Conservation (phyloP, 2,888 invertebrate species). For the Platycnemis pennipes region DNA sequence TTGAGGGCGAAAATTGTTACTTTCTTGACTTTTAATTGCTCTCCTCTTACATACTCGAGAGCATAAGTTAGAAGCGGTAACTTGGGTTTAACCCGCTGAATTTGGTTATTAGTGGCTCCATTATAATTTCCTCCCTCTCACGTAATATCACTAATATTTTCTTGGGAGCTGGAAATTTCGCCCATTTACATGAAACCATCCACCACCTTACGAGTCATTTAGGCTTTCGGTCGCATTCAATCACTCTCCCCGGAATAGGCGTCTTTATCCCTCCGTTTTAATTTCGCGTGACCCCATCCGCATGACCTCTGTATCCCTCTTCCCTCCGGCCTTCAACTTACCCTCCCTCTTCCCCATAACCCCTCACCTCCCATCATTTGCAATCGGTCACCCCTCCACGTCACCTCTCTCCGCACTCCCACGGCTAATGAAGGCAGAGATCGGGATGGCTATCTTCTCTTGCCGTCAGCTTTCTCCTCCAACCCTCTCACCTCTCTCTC, state of each 20-base stretch:
- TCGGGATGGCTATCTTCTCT: no score
- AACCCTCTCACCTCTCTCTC: background rate
- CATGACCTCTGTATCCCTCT: background rate
- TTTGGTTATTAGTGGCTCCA: background rate
- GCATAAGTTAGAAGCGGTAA: no score
- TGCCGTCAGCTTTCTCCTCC: background rate
- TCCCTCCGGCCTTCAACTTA: background rate
- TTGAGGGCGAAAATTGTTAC: no score
- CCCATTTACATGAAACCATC: background rate
- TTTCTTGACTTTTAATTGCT: no score
- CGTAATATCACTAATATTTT: background rate
- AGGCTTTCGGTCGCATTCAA: background rate
- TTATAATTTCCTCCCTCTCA: background rate
- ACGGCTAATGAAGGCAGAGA: background rate
- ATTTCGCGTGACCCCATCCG: slow-evolving; percentile 11
- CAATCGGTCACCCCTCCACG: background rate
- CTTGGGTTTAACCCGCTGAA: no score
- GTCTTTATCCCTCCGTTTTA: slow-evolving; percentile 3
- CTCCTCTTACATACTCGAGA: no score
- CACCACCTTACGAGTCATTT: slow-evolving; percentile 18
- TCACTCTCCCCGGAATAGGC: background rate
- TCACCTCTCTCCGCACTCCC: background rate
- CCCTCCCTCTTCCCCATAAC: background rate
- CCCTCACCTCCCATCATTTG: background rate
- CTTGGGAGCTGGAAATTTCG: background rate